Conservation (phyloP, 2,888 invertebrate species). For the Romanomermis culicivorax region DNA sequence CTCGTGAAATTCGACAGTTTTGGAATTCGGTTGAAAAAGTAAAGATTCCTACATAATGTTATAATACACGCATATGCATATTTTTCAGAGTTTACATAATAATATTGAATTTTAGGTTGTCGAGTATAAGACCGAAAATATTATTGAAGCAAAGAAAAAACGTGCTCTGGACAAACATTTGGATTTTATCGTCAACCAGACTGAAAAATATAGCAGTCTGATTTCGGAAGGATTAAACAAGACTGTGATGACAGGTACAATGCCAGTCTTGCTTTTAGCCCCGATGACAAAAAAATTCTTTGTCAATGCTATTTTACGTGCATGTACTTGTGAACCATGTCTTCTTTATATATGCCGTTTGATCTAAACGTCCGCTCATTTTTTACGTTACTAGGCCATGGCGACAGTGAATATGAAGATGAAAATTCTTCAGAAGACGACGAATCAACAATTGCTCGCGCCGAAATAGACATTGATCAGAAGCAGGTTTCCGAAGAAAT, state of each 20-base stretch:
- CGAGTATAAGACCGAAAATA: conserved; percentile 72
- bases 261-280: too few species aligned
- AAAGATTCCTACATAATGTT: conserved; percentile 8
- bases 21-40: conserved; percentile 91
- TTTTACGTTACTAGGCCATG: too few species aligned
- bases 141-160: conserved; percentile 78
- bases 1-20: conserved; percentile 76
- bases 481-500: conserved; percentile 49
- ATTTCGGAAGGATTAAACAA: conserved; percentile 19
- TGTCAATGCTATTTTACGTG: too few species aligned
- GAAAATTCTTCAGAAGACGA: conserved; percentile 35
- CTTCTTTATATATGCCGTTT: too few species aligned
- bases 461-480: conserved; percentile 41
- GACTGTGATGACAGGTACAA: not conserved
- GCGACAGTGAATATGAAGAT: too few species aligned
- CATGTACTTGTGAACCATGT: too few species aligned
- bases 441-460: conserved; percentile 72
- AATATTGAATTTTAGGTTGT: conserved; percentile 45
- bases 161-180: conserved; percentile 84
- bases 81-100: too few species aligned
- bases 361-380: too few species aligned
- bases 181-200: conserved; percentile 90
- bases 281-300: too few species aligned
- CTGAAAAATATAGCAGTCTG: conserved; percentile 54
- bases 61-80: conserved; percentile 2